phyloP scores from a whole-genome alignment of 2,888 invertebrate species.

The Dioctria rufipes region DNA sequence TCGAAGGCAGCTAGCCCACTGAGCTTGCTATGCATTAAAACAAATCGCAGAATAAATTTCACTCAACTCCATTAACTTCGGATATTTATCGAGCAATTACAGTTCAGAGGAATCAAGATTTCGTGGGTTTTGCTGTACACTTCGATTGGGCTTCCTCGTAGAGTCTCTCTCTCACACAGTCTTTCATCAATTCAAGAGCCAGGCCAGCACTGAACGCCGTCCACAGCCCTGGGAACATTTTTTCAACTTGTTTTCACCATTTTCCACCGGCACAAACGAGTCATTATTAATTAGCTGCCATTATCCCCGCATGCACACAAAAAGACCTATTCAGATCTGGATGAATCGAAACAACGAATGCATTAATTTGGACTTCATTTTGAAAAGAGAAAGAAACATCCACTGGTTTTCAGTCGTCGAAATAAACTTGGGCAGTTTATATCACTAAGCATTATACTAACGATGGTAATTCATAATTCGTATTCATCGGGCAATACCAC shows the following conservation, averaged over 20 bases:
- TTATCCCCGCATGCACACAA: slow-evolving; percentile 47
- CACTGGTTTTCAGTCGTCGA: slow-evolving; percentile 11
- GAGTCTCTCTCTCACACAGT: slow-evolving; percentile 15
- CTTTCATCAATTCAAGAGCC: slow-evolving; percentile 2
- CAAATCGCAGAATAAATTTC: slow-evolving; percentile 48
- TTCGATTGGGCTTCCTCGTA: slow-evolving; percentile 22
- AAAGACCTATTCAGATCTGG: slow-evolving; percentile 27
- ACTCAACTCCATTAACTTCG: slow-evolving; percentile 45
- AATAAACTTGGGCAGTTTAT: slow-evolving; percentile 47
- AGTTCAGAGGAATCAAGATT: slow-evolving; percentile 45
- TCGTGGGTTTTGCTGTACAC: slow-evolving; percentile 4
- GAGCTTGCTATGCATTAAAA: slow-evolving; percentile 19
- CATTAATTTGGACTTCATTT: slow-evolving; percentile 38
- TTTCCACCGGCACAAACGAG: slow-evolving; percentile 46
- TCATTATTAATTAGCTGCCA: slow-evolving; percentile 52
- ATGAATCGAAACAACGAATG: slow-evolving; percentile 38
- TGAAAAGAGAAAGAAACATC: slow-evolving; percentile 27
- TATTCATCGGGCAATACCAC: slow-evolving; percentile 32
- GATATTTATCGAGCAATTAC: slow-evolving; percentile 51
- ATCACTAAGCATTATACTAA: slow-evolving; percentile 23
- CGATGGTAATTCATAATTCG: slow-evolving; percentile 23
- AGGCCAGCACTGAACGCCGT: background rate
- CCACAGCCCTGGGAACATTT: background rate
- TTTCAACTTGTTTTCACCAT: slow-evolving; percentile 47
- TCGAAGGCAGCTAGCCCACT: slow-evolving; percentile 5